Percentiles rank a stretch among this genome's conserved stretches.
Evolutionary conservation across 2,888 invertebrate genomes (phyloP).

Genomic region (Brachypalpus laphriformis): DNA sequence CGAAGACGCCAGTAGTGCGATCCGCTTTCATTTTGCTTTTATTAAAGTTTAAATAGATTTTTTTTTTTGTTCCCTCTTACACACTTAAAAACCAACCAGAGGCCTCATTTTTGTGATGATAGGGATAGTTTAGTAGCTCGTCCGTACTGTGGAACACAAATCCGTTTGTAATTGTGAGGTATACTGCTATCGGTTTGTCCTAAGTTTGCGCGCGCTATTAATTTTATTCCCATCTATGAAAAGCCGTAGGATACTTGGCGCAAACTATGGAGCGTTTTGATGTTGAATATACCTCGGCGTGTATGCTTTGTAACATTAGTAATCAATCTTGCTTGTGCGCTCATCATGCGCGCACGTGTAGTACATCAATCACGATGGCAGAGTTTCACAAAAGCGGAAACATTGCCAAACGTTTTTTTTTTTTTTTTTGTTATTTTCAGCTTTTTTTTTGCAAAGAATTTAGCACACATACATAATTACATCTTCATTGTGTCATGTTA

Average conservation of each 20-base stretch:
- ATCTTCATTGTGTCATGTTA: slow-evolving; percentile 77
- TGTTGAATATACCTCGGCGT: slow-evolving; percentile 72
- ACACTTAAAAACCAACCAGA: slow-evolving; percentile 77
- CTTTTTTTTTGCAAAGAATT: slow-evolving; percentile 41
- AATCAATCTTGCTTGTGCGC: slow-evolving; percentile 29
- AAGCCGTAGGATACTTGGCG: slow-evolving; percentile 44
- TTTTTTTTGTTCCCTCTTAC: slow-evolving; percentile 11
- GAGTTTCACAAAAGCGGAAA: slow-evolving; percentile 53
- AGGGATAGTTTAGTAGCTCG: slow-evolving; percentile 79
- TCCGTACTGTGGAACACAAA: slow-evolving; percentile 72
- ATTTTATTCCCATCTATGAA: slow-evolving; percentile 4
- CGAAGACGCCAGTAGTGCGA: slow-evolving; percentile 55
- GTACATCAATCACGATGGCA: slow-evolving; percentile 39
- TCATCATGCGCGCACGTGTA: slow-evolving; percentile 12
- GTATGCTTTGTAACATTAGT: slow-evolving; percentile 62
- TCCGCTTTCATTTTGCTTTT: slow-evolving; percentile 55
- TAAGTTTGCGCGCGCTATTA: slow-evolving; percentile 58
- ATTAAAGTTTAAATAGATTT: too few species aligned
- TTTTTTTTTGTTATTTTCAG: not conserved
- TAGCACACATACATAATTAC: slow-evolving; percentile 75
- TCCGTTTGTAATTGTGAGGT: slow-evolving; percentile 74
- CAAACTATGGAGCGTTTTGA: slow-evolving; percentile 72
- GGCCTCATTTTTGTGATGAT: slow-evolving; percentile 82
- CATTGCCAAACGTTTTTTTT: slow-evolving; percentile 51
- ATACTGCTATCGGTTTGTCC: slow-evolving; percentile 73